Evolutionary conservation across 2,888 invertebrate genomes (phyloP), one percentile per base, ranked within the genome.

Genomic region (Lithophane ornitopus): DNA sequence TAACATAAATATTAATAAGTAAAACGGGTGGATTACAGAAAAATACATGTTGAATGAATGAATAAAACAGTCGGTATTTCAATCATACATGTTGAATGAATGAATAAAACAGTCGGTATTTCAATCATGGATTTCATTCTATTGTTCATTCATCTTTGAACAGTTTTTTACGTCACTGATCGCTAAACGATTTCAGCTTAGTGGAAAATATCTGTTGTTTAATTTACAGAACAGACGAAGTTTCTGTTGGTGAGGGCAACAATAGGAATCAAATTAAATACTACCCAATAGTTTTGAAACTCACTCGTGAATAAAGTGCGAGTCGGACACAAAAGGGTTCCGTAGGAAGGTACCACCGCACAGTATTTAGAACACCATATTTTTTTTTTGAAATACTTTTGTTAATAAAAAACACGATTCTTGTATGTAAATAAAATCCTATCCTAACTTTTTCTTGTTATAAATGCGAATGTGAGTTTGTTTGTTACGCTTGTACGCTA

Each of bases 101-200:
- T 56, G n/a, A 67, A 81, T 63, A 66, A 73, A 74, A 4, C 56
- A 59, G 44, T 74, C 52, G 34, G 28, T 61, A 72, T 77, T 82
- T 72, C 49, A 72, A 72, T 81, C 39, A 67, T 54, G 72, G 28
- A 80, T 70, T 52, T 83, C 39, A 72, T 76, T 71, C 74, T 22
- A 34, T 85, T 66, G 69, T 74, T 69, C 65, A 70, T 66, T 83
- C 68, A 71, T 41, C 28, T 59, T 49, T 70, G n/a, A 76, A 71
- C 61, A 16, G 3, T 73, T 68, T 54, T 69, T 52, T 61, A 61
- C 49, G n/a, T 66, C 52, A 6, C 44, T 39, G 44, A 56, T 65
- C 54, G 8, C 46, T 68, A 54, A 49, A 44, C 63, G 61, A 46
- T 59, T 63, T 62, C 8, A 68, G 11, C 14, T 62, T 34, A 59